Percentiles rank a stretch among this genome's conserved stretches.
Conservation (phyloP, 2,113 vertebrate species). For the Tylochromis polylepis region DNA sequence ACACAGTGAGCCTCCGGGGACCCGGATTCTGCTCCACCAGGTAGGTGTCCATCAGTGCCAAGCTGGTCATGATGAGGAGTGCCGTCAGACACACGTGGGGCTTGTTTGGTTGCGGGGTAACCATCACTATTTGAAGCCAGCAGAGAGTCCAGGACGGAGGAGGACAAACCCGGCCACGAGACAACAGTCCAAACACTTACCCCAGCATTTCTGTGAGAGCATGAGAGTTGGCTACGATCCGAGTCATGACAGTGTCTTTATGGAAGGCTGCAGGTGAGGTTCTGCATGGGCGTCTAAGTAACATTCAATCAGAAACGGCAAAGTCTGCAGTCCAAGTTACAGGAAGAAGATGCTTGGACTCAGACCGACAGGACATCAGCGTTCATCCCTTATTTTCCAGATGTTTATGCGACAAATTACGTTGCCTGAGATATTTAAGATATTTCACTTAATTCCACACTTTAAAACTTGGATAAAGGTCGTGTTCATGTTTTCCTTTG, state of each 20-base stretch:
- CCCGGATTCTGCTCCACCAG: slow-evolving; percentile 1
- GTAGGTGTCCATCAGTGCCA: not conserved
- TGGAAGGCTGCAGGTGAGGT: not conserved
- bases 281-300: not conserved
- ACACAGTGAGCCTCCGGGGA: not conserved
- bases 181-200: not conserved
- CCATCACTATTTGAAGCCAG: not conserved
- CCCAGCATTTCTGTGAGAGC: not conserved
- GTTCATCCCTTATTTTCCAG: not conserved
- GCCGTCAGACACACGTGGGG: not conserved
- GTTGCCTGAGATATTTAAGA: not conserved
- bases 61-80: not conserved
- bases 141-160: not conserved
- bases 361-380: not conserved
- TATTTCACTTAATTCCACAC: not conserved
- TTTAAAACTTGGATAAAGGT: not conserved
- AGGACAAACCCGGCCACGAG: not conserved
- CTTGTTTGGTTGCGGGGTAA: not conserved
- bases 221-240: not conserved
- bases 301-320: not conserved
- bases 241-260: not conserved
- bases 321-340: not conserved
- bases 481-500: not conserved
- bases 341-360: not conserved
- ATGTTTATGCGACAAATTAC: not conserved